Percentiles rank a stretch among this genome's conserved stretches.
Evolutionary conservation across 2,113 vertebrate species (phyloP).

Genomic region (Tupaia tana): DNA sequence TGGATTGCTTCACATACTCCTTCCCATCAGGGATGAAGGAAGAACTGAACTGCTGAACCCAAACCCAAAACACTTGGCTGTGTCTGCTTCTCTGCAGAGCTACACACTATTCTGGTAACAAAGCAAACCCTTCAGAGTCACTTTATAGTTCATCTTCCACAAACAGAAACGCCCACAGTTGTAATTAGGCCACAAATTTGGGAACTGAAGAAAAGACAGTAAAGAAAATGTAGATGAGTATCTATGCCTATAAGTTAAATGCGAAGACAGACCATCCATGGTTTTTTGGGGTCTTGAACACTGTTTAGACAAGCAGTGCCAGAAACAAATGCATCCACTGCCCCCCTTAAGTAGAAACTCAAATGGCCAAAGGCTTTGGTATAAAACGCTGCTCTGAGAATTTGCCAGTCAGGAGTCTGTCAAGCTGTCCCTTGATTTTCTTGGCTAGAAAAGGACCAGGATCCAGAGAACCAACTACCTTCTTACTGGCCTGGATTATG

Average conservation of each 20-base stretch:
- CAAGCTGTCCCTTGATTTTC: background rate
- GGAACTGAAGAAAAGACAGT: background rate
- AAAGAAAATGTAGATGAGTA: background rate
- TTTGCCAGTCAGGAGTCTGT: background rate
- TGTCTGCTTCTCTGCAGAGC: background rate
- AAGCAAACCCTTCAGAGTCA: background rate
- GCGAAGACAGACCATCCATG: background rate
- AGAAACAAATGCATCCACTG: background rate
- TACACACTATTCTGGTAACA: background rate
- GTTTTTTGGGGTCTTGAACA: background rate
- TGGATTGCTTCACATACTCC: accelerated
- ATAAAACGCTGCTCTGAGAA: background rate
- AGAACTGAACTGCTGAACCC: background rate
- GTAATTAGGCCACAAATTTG: background rate
- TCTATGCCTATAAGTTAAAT: background rate
- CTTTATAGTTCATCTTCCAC: background rate
- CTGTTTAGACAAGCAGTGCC: accelerated
- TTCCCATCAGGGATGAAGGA: accelerated
- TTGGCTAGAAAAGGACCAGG: background rate
- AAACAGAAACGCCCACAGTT: background rate
- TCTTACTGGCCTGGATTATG: accelerated
- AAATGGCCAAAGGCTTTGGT: background rate
- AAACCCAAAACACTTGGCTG: accelerated
- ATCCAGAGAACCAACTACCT: background rate
- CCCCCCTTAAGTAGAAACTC: background rate